A percentile compares a stretch with the other conserved stretches of the same genome.
Evolutionary conservation across 2,888 invertebrate genomes (phyloP).

Genomic region (Frankliniella intonsa): DNA sequence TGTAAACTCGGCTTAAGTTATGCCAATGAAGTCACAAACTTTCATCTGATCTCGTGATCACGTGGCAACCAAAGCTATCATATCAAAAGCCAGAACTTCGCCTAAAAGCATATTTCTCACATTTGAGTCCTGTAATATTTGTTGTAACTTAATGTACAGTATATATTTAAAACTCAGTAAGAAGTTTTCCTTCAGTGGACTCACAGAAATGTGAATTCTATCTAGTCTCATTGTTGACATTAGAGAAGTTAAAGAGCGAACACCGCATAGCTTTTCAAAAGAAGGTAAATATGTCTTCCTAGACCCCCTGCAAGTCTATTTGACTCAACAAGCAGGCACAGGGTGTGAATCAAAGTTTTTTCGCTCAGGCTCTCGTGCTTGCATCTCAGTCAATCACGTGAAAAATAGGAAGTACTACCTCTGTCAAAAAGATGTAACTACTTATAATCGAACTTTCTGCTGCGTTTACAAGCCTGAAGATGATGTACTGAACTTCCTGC

Average conservation of each 20-base stretch:
- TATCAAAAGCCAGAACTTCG: neutral
- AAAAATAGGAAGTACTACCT: neutral
- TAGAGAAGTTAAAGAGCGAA: neutral
- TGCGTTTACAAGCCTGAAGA: slow-evolving; percentile 20
- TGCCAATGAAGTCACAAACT: neutral
- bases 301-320: neutral
- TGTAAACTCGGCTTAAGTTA: slow-evolving; percentile 17
- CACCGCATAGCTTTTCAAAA: neutral
- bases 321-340: neutral
- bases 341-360: neutral
- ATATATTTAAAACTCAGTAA: neutral
- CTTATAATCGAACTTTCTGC: neutral
- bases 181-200: neutral
- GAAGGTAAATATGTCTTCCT: neutral
- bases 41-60: neutral
- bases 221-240: neutral
- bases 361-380: slow-evolving; percentile 5
- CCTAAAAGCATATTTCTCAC: neutral
- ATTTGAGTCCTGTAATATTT: slow-evolving; percentile 1
- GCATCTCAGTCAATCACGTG: slow-evolving; percentile 4
- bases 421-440: no score
- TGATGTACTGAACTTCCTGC: slow-evolving; percentile 5
- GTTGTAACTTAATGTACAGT: slow-evolving; percentile 7
- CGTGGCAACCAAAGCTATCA: neutral
- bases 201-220: neutral